phyloP scores from a whole-genome alignment of 2,888 invertebrate species.

The Tolmerus cingulatus region DNA sequence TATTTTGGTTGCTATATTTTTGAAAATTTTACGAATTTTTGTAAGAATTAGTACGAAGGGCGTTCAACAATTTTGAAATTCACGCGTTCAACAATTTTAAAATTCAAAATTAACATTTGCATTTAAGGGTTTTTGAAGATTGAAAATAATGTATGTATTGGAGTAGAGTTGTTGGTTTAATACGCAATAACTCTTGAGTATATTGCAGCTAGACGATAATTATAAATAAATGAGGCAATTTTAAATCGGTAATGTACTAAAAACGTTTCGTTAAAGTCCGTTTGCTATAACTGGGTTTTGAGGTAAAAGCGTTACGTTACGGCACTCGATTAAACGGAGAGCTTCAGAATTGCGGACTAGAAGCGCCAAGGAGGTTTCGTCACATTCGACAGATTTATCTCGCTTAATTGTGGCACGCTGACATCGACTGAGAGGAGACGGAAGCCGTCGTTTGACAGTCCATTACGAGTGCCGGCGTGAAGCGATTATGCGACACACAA shows the following conservation, averaged over 20 bases:
- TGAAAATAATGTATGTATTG: too few species aligned
- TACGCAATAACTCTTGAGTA: too few species aligned
- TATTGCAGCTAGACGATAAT: too few species aligned
- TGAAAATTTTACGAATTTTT: too few species aligned
- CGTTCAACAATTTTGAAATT: too few species aligned
- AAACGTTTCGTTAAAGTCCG: background rate
- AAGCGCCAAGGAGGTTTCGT: background rate
- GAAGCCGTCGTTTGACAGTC: background rate
- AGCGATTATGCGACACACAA: background rate
- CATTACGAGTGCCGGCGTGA: background rate
- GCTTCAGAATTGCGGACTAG: background rate
- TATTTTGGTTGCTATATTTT: too few species aligned
- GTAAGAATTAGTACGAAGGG: too few species aligned
- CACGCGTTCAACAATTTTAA: too few species aligned
- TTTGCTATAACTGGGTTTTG: background rate
- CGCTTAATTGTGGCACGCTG: background rate
- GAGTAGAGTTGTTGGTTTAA: too few species aligned
- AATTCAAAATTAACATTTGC: too few species aligned
- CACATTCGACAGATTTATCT: background rate
- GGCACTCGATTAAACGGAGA: background rate
- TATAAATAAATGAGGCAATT: too few species aligned
- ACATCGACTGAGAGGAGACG: background rate
- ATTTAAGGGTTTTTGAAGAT: too few species aligned
- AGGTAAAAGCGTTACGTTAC: background rate
- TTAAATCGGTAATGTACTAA: background rate